These are phyloP conservation scores for Acropternis orthonyx DNA, from an alignment of 2,797 vertebrate species.

Conservation along the genomic window DNA sequence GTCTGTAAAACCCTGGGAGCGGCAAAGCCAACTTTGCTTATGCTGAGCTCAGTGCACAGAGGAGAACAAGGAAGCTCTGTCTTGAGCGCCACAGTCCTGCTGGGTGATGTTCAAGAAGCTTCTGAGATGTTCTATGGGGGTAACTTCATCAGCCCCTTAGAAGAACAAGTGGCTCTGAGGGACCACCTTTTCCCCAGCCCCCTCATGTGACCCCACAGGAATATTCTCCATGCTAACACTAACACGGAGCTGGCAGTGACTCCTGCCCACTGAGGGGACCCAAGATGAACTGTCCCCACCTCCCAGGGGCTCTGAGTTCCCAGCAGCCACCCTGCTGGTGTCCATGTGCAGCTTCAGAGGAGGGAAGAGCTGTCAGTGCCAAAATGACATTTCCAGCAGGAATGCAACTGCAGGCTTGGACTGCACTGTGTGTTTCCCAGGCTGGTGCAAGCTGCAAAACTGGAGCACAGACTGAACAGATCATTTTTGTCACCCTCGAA, in stretches of 20 bases:
- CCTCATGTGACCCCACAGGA: not conserved
- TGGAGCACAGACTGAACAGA: not conserved
- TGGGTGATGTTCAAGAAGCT: not conserved
- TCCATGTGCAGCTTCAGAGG: not conserved
- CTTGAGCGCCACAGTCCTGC: not conserved
- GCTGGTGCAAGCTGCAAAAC: not conserved
- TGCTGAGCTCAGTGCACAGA: not conserved
- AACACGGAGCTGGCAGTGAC: not conserved
- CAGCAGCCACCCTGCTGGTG: not conserved
- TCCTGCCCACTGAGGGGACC: not conserved
- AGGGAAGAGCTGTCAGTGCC: not conserved
- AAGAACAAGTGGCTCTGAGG: not conserved
- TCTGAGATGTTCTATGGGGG: rapidly evolving
- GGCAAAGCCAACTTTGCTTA: not conserved
- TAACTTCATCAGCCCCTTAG: not conserved
- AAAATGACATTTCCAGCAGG: not conserved
- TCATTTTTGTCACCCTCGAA: not conserved
- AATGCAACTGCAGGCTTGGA: not conserved
- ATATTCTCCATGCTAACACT: not conserved
- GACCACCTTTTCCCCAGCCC: not conserved
- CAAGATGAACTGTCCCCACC: not conserved
- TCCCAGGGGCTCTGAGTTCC: not conserved
- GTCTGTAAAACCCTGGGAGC: not conserved
- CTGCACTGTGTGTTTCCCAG: not conserved
- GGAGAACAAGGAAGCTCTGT: not conserved